phyloP scores from a whole-genome alignment of 2,797 vertebrate genomes.

The Falco peregrinus region DNA sequence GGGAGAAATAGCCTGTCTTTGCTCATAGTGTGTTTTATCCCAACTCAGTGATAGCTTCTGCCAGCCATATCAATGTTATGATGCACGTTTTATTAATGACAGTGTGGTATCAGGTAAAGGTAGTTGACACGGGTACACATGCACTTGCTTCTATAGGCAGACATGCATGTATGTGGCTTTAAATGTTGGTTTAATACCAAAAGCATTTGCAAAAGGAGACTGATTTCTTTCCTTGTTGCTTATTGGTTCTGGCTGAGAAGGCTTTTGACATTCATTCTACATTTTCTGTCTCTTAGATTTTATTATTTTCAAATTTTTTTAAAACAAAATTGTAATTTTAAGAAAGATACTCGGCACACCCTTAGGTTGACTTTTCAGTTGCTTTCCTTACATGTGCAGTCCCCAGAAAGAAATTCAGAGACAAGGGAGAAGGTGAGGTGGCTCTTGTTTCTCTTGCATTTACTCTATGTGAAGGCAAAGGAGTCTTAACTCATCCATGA shows the following conservation, averaged over 20 bases:
- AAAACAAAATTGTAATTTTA: not conserved
- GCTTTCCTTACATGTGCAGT: not conserved
- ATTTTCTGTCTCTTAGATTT: not conserved
- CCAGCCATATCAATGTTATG: not conserved
- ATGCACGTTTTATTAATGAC: not conserved
- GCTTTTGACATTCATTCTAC: not conserved
- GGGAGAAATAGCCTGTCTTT: not conserved
- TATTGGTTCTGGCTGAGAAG: not conserved
- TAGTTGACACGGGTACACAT: too few species aligned
- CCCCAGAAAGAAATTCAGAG: not conserved
- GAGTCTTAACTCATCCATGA: not conserved
- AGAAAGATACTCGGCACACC: accelerated
- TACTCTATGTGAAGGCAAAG: not conserved
- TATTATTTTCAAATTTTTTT: not conserved
- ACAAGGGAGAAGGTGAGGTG: not conserved
- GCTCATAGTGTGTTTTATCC: not conserved
- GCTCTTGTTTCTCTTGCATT: not conserved
- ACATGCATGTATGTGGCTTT: not conserved
- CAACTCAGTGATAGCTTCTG: not conserved
- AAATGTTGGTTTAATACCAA: not conserved
- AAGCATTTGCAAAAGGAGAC: not conserved
- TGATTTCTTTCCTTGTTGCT: not conserved
- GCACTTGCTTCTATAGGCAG: not conserved
- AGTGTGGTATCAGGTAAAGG: not conserved
- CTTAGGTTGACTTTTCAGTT: not conserved